Evolutionary conservation across 2,113 vertebrate genomes (phyloP).

Genomic region (Proteles cristata): DNA sequence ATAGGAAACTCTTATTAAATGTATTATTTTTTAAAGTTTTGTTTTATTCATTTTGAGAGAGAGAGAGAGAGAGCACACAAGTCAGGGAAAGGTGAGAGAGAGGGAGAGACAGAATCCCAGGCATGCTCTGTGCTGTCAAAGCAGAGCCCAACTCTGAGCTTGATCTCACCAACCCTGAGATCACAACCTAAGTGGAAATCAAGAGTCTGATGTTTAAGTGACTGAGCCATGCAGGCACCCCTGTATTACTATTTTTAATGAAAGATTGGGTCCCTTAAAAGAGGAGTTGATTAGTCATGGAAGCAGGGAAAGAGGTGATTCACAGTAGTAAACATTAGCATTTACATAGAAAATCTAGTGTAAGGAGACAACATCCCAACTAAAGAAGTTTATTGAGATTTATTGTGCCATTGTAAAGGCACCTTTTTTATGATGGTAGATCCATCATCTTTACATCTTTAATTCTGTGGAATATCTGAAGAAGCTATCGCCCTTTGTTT

Average conservation of each 20-base stretch:
- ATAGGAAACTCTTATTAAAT: not conserved
- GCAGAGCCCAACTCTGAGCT: too few species aligned
- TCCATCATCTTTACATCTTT: not conserved
- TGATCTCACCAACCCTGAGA: too few species aligned
- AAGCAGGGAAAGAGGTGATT: not conserved
- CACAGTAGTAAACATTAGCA: not conserved
- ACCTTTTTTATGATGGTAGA: not conserved
- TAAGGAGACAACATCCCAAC: not conserved
- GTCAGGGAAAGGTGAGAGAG: too few species aligned
- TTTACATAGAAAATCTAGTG: not conserved
- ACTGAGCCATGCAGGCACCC: too few species aligned
- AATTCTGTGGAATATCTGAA: not conserved
- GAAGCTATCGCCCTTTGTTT: not conserved
- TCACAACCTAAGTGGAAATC: too few species aligned
- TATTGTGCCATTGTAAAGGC: not conserved
- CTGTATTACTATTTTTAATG: not conserved
- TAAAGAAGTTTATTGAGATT: not conserved
- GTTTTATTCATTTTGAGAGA: too few species aligned
- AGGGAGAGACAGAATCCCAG: too few species aligned
- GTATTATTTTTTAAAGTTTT: not conserved
- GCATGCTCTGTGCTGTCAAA: too few species aligned
- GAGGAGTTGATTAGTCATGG: not conserved
- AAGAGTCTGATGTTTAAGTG: too few species aligned
- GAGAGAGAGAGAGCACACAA: too few species aligned
- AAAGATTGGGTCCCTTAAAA: not conserved